Conservation (phyloP, 2,797 vertebrate genomes). For the Decapterus maruadsi region DNA sequence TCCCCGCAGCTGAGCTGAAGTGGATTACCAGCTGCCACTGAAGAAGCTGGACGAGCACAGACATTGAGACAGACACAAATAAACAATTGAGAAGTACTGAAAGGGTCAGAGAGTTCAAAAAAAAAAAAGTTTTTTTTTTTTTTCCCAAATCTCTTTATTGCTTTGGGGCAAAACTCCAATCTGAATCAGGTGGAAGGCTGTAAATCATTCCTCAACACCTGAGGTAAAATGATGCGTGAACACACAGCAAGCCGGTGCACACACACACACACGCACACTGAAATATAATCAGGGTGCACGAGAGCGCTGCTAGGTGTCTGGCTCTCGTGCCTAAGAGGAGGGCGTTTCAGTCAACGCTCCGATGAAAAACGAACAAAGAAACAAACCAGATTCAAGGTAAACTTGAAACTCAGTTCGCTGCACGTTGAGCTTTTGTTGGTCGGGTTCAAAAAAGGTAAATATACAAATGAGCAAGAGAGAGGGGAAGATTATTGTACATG, state of each 20-base stretch:
- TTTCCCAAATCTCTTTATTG: conserved; percentile 24
- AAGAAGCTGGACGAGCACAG: conserved; percentile 43
- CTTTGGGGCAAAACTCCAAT: conserved; percentile 28
- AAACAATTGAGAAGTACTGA: conserved; percentile 36
- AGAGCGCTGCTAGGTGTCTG: conserved; percentile 48
- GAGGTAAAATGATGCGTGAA: conserved; percentile 32
- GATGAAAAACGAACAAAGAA: conserved; percentile 57
- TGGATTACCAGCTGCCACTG: conserved; percentile 67
- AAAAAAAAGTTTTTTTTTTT: too few relatives aligned
- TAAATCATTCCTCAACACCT: conserved; percentile 49
- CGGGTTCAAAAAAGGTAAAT: conserved; percentile 31
- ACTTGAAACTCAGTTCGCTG: conserved; percentile 21
- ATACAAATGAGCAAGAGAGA: conserved; percentile 11
- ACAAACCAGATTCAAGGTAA: conserved; percentile 43
- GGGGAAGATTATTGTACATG: conserved; percentile 31
- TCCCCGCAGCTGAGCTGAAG: conserved; percentile 57
- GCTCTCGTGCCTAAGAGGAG: conserved; percentile 36
- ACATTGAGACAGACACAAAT: conserved; percentile 45
- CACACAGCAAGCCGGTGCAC: neutral
- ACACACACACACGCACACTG: conserved; percentile 13
- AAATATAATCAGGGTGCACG: conserved; percentile 50
- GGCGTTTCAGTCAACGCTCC: conserved; percentile 55
- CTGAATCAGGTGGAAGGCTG: conserved; percentile 30
- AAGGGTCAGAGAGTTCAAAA: conserved; percentile 31
- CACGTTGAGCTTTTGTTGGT: conserved; percentile 47